Base-by-base conservation (phyloP, 1,140 invertebrate species). In the Lucilia sericata region DNA sequence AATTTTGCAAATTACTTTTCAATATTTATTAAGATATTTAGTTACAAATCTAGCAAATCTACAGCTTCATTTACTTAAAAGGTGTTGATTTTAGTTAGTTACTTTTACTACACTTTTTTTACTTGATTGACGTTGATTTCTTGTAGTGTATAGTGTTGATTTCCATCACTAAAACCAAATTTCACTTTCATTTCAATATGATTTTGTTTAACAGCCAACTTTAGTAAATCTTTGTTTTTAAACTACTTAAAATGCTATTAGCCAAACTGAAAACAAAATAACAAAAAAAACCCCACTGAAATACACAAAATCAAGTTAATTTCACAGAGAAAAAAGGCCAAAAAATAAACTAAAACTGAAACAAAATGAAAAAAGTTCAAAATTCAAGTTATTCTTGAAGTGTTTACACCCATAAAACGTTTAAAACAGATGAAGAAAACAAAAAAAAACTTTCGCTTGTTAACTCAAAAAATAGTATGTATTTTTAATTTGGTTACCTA, bases 351-450 rank as follows among this genome's bases (percentile, higher is more conserved):
- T 30, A 30, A 30, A 30, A 30, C 5, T 42, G 10, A 42, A 42
- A 42, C 42, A 42, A 42, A 42, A 42, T 8, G 42, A 60, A 17
- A 60, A 70, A 19, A 70, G 65, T 70, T 70, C 65, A 70, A 70
- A 70, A 70, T 70, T 70, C 65, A 70, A 70, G 65, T 70, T 70
- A 70, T 25, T 70, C 65, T 70, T 25, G 65, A 70, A 70, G n/a
- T 70, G 65, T 70, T 70, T 19, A 70, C 19, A 21, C 65, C n/a
- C 65, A 21, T 70, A 70, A 70, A 70, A 70, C 17, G 65, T 21
- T 14, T 21, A 70, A 70, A 70, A 25, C n/a, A 60, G 55, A 17
- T 70, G 19, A 70, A 70, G n/a, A 70, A 4, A 60, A 70, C 17
- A 21, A 70, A 70, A 70, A 21, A 19, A 21, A 70, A 70, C 65